Evolutionary conservation across 2,113 vertebrate species (phyloP).

Genomic region (Daboia siamensis): DNA sequence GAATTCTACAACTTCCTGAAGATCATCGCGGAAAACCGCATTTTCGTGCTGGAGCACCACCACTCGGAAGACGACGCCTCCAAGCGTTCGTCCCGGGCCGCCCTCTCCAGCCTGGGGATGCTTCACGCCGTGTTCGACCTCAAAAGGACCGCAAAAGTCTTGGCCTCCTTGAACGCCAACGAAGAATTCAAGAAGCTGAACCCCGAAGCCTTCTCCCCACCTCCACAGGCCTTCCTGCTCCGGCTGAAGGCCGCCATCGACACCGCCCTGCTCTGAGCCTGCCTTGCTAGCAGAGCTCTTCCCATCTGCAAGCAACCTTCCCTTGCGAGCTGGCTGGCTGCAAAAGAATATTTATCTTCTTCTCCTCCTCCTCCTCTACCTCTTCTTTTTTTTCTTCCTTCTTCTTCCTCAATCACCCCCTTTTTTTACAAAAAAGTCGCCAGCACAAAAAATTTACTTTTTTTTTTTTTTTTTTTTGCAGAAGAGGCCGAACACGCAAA

Average conservation of each 20-base stretch:
- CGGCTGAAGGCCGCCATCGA: conserved; percentile 75
- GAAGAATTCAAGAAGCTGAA: conserved; percentile 85
- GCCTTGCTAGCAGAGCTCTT: background rate
- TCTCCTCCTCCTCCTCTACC: too few relatives aligned
- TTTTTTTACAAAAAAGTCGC: background rate
- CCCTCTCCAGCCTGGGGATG: conserved; percentile 70
- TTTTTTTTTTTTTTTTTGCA: conserved; percentile 16
- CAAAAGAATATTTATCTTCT: background rate
- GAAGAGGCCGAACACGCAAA: background rate
- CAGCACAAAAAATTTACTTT: conserved; percentile 5
- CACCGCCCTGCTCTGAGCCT: conserved; percentile 37
- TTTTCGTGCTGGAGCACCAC: conserved; percentile 68
- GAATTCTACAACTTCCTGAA: conserved; percentile 92
- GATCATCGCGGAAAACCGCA: conserved; percentile 81
- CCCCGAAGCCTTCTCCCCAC: conserved; percentile 56
- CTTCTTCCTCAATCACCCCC: background rate
- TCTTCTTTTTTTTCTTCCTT: background rate
- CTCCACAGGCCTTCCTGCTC: conserved; percentile 76
- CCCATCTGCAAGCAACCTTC: conserved; percentile 8
- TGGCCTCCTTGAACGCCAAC: conserved; percentile 80
- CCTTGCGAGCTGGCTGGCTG: background rate
- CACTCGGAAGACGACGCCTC: conserved; percentile 57
- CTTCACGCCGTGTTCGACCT: conserved; percentile 88
- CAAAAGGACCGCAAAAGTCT: conserved; percentile 76
- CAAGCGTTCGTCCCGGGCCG: conserved; percentile 52